phyloP scores from a whole-genome alignment of 2,113 vertebrate species.

The Cheirogaleus medius region DNA sequence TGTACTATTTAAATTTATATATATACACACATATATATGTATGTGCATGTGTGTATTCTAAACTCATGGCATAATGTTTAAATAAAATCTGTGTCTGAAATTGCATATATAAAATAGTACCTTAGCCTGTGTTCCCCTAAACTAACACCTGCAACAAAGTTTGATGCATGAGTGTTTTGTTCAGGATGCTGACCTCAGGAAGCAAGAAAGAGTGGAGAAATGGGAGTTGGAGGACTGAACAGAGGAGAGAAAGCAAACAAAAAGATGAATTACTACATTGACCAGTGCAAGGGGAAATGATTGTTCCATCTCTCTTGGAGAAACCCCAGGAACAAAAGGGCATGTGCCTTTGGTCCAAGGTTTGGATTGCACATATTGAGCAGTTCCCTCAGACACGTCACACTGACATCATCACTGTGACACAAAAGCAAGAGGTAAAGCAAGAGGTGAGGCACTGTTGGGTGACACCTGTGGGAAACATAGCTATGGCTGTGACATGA shows the following conservation, averaged over 20 bases:
- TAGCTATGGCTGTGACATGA: not conserved
- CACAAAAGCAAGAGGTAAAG: not conserved
- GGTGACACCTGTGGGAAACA: not conserved
- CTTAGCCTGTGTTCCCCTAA: not conserved
- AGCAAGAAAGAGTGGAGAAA: not conserved
- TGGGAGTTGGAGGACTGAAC: not conserved
- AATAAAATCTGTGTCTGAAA: constrained; percentile 19
- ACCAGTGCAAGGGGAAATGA: not conserved
- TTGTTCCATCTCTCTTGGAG: not conserved
- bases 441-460: not conserved
- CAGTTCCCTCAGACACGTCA: not conserved
- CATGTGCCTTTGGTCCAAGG: not conserved
- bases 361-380: not conserved
- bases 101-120: not conserved
- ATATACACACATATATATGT: not conserved
- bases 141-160: not conserved
- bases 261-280: not conserved
- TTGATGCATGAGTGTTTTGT: not conserved
- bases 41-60: not conserved
- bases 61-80: not conserved
- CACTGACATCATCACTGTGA: not conserved
- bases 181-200: not conserved
- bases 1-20: not conserved
- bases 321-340: not conserved
- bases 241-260: not conserved